A percentile compares a stretch with the other conserved stretches of the same genome.
phyloP scores from a whole-genome alignment of 2,113 vertebrate genomes.

The Equus quagga region DNA sequence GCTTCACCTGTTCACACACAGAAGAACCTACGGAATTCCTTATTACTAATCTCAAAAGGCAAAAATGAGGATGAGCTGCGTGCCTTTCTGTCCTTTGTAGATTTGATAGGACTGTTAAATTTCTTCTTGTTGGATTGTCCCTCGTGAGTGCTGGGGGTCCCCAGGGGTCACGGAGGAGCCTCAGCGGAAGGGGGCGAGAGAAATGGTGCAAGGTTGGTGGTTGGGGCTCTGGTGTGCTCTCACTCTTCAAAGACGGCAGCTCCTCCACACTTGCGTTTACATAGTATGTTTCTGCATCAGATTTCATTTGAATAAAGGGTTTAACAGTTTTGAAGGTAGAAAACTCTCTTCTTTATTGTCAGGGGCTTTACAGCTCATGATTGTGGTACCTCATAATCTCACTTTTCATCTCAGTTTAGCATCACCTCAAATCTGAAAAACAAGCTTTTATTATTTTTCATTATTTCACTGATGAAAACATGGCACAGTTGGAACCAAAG shows the following conservation, averaged over 20 bases:
- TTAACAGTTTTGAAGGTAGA: slow-evolving; percentile 22
- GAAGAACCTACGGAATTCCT: background rate
- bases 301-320: slow-evolving; percentile 8
- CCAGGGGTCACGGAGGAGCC: background rate
- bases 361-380: background rate
- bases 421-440: background rate
- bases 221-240: background rate
- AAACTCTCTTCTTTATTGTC: background rate
- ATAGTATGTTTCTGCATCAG: background rate
- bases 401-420: background rate
- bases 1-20: background rate
- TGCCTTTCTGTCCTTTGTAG: background rate
- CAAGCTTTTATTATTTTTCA: background rate
- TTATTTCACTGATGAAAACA: background rate
- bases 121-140: background rate
- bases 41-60: background rate
- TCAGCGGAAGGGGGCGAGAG: background rate
- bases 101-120: background rate
- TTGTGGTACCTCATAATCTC: background rate
- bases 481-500: background rate
- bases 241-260: background rate
- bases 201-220: background rate
- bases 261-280: background rate
- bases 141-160: background rate
- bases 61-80: background rate